Conservation (phyloP, 2,113 vertebrate species). For the Eclectus roratus region DNA sequence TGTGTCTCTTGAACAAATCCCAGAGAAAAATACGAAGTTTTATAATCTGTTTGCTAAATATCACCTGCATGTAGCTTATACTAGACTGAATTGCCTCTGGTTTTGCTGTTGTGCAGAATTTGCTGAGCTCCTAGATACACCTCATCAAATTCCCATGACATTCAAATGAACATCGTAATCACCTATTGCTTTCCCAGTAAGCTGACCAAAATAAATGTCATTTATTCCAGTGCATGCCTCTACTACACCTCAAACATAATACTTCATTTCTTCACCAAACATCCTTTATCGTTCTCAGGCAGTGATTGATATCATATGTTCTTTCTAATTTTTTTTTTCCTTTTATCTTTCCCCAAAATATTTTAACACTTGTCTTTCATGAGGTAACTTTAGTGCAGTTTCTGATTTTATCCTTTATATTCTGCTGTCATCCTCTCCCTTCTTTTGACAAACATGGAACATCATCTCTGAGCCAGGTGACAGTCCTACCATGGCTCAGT, state of each 20-base stretch:
- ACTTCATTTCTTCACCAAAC: neutral
- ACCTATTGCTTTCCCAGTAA: neutral
- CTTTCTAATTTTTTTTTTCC: neutral
- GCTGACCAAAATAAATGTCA: neutral
- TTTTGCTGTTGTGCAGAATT: neutral
- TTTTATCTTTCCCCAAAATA: neutral
- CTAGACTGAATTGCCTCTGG: neutral
- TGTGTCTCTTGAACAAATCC: neutral
- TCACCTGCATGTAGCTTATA: neutral
- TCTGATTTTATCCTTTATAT: neutral
- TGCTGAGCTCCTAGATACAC: neutral
- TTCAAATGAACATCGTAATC: neutral
- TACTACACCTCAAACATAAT: neutral
- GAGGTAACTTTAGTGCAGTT: neutral
- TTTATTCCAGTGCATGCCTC: neutral
- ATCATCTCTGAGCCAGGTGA: neutral
- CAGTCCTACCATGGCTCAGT: neutral
- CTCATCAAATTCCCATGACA: neutral
- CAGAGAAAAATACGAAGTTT: neutral
- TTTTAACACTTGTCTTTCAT: neutral
- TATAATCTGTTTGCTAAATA: neutral
- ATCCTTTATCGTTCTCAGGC: neutral
- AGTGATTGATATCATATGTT: neutral
- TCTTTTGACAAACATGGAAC: neutral
- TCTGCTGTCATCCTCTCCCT: neutral